Evolutionary conservation across 2,113 vertebrate genomes (phyloP).

Genomic region (Coryphaenoides rupestris): DNA sequence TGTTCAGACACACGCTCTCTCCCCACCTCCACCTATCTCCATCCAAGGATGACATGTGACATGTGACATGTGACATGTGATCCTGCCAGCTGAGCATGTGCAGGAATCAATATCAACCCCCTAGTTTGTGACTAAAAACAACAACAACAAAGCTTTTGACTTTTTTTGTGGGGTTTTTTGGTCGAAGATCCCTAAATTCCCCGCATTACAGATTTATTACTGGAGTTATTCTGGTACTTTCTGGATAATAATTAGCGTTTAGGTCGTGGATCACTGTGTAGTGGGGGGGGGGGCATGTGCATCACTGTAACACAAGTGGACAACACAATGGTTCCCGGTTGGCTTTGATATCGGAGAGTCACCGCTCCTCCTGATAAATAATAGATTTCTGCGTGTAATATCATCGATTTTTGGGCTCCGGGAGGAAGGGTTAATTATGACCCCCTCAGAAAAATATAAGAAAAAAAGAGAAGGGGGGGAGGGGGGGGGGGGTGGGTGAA

Average conservation of each 20-base stretch:
- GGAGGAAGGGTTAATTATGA: constrained; percentile 62
- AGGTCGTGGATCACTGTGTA: constrained; percentile 26
- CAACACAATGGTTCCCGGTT: constrained; percentile 36
- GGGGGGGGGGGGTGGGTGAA: no score
- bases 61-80: no score
- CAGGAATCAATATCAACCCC: neutral
- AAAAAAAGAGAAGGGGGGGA: no score
- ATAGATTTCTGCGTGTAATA: constrained; percentile 42
- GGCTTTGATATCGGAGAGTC: constrained; percentile 55
- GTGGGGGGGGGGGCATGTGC: constrained; percentile 48
- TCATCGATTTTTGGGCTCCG: constrained; percentile 55
- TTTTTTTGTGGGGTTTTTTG: no score
- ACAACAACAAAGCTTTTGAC: constrained; percentile 9
- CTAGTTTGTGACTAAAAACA: constrained; percentile 1
- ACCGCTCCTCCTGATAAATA: constrained; percentile 3
- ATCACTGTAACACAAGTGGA: constrained; percentile 46
- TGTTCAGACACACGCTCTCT: constrained; percentile 24
- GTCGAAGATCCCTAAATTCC: constrained; percentile 62
- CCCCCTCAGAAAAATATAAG: constrained; percentile 42
- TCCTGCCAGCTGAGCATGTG: no score
- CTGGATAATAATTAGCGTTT: constrained; percentile 55
- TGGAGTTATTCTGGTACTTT: constrained; percentile 22
- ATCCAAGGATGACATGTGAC: no score
- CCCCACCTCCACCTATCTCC: no score
- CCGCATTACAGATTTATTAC: constrained; percentile 56